These are phyloP conservation scores for Hydrophis major DNA, from an alignment of 2,797 vertebrate species.

Conservation along the genomic window DNA sequence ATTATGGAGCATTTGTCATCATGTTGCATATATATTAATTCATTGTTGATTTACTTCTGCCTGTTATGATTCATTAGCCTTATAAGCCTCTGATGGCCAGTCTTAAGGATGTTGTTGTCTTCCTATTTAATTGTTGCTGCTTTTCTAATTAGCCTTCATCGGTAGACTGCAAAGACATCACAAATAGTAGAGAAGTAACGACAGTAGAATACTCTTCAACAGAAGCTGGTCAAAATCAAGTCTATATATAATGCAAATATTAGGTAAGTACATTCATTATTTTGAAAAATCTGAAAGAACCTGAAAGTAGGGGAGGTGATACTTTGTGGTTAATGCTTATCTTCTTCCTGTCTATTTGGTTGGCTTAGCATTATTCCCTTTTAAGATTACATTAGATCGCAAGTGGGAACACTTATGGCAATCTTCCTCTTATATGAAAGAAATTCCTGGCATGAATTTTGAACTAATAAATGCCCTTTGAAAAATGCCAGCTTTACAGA, in stretches of 20 bases:
- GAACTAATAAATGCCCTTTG: constrained; percentile 63
- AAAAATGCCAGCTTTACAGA: constrained; percentile 63
- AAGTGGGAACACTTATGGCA: constrained; percentile 45
- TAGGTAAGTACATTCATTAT: background rate
- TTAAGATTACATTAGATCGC: background rate
- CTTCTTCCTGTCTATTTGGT: constrained; percentile 9
- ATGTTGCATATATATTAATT: background rate
- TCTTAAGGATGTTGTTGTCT: background rate
- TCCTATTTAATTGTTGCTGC: background rate
- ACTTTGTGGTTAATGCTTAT: background rate
- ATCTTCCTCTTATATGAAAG: constrained; percentile 55
- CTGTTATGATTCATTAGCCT: background rate
- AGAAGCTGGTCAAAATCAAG: background rate
- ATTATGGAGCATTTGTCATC: background rate
- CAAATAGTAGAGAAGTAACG: background rate
- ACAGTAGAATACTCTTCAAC: background rate
- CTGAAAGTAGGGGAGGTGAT: background rate
- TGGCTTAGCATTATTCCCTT: constrained; percentile 3
- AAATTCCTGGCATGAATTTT: constrained; percentile 66
- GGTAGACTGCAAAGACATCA: background rate
- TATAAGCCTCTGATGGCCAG: background rate
- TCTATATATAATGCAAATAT: background rate
- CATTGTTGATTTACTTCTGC: background rate
- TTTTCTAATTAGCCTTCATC: background rate
- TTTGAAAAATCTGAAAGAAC: background rate